A percentile compares a stretch with the other conserved stretches of the same genome.
Evolutionary conservation across 2,113 vertebrate species (phyloP).

Genomic region (Scalopus aquaticus): DNA sequence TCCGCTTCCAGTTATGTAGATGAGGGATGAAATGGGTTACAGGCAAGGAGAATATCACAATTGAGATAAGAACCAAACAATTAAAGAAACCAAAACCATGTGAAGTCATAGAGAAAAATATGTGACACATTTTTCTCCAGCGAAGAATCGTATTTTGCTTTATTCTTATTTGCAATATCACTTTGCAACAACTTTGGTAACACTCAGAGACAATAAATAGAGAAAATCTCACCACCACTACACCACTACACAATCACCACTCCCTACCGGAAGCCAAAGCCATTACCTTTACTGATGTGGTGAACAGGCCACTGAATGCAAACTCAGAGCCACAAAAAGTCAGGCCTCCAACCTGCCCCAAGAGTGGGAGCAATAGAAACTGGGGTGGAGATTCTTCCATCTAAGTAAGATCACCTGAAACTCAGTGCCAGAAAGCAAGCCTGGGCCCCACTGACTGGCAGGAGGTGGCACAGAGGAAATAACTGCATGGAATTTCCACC

Average conservation of each 20-base stretch:
- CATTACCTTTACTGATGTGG: neutral
- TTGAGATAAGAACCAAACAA: neutral
- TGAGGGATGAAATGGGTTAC: slow-evolving; percentile 17
- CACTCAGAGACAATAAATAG: slow-evolving; percentile 30
- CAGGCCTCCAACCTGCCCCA: neutral
- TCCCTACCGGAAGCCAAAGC: neutral
- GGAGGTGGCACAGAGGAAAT: neutral
- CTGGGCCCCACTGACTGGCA: neutral
- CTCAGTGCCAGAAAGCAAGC: neutral
- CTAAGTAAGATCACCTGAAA: neutral
- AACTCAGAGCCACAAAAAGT: neutral
- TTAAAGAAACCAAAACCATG: neutral
- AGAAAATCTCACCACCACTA: neutral
- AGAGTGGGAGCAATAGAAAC: slow-evolving; percentile 4
- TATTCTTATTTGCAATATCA: neutral
- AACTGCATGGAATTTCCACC: neutral
- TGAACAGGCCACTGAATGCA: slow-evolving; percentile 4
- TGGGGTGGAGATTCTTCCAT: neutral
- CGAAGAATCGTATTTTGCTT: neutral
- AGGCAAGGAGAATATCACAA: neutral
- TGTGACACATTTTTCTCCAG: neutral
- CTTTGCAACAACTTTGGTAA: slow-evolving; percentile 31
- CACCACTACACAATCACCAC: neutral
- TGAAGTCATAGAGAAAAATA: slow-evolving; percentile 48
- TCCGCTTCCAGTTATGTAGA: neutral